These are phyloP conservation scores for Neocrepidodera transversa DNA, from an alignment of 2,888 invertebrate genomes.

Conservation along the genomic window DNA sequence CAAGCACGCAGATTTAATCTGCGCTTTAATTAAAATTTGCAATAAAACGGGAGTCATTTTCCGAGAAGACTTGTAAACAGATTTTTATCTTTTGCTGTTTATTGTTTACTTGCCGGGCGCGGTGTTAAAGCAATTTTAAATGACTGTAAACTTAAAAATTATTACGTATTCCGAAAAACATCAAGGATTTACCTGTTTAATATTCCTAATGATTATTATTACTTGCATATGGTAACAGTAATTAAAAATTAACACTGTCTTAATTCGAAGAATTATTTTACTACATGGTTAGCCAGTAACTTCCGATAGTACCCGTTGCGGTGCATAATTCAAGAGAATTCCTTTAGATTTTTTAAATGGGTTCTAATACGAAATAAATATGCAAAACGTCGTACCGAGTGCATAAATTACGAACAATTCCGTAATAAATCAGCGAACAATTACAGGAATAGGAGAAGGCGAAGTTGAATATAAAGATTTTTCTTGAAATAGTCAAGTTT, in stretches of 20 bases:
- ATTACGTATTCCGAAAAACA: too few species aligned
- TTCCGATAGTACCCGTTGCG: slow-evolving; percentile 9
- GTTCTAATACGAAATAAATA: slow-evolving; percentile 26
- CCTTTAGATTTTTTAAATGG: slow-evolving; percentile 23
- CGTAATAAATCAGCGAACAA: slow-evolving; percentile 37
- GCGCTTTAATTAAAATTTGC: slow-evolving; percentile 29
- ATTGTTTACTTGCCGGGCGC: slow-evolving; percentile 22
- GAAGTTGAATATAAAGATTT: slow-evolving; percentile 32
- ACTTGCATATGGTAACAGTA: too few species aligned
- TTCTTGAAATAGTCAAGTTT: slow-evolving; percentile 31
- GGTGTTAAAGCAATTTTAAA: slow-evolving; percentile 26
- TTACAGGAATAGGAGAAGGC: slow-evolving; percentile 36
- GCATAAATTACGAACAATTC: slow-evolving; percentile 30
- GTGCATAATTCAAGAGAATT: slow-evolving; percentile 21
- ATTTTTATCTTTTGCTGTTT: slow-evolving; percentile 23
- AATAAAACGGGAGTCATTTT: slow-evolving; percentile 31
- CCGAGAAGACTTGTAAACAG: slow-evolving; percentile 28
- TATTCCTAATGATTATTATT: too few species aligned
- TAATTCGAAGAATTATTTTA: slow-evolving; percentile 13
- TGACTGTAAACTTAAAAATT: background rate
- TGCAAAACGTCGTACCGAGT: slow-evolving; percentile 16
- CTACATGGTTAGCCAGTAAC: slow-evolving; percentile 2
- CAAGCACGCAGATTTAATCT: slow-evolving; percentile 28
- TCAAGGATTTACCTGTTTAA: too few species aligned
- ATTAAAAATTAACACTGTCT: too few species aligned